Conservation (phyloP, 2,797 vertebrate species). For the Natrix natrix region DNA sequence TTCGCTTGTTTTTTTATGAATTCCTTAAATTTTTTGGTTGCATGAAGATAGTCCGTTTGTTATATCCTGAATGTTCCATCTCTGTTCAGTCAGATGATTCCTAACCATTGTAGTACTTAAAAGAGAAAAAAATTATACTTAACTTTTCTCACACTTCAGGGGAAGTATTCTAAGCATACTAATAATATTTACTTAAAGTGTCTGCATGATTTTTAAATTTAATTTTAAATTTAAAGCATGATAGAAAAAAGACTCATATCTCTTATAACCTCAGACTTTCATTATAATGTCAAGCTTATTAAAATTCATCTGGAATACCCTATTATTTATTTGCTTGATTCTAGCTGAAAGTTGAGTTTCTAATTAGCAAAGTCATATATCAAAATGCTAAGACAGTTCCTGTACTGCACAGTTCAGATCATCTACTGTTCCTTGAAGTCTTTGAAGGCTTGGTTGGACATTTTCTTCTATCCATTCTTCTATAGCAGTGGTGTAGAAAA, state of each 20-base stretch:
- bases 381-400: conserved; percentile 49
- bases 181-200: conserved; percentile 6
- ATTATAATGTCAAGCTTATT: background rate
- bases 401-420: conserved; percentile 72
- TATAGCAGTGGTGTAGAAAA: conserved; percentile 78
- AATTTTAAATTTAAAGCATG: background rate
- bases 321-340: background rate
- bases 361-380: background rate
- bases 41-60: background rate
- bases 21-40: background rate
- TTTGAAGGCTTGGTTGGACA: conserved; percentile 74
- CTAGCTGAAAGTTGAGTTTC: background rate
- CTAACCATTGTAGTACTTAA: background rate
- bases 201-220: background rate
- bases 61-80: background rate
- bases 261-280: background rate
- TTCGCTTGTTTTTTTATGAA: background rate
- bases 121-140: background rate
- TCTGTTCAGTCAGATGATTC: no score
- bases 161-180: background rate
- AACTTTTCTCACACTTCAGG: background rate
- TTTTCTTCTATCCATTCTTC: conserved; percentile 94
- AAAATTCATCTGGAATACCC: background rate
- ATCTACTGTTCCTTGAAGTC: conserved; percentile 76
- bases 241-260: background rate